Evolutionary conservation across 2,797 vertebrate genomes (phyloP).

Genomic region (Sternotherus odoratus): DNA sequence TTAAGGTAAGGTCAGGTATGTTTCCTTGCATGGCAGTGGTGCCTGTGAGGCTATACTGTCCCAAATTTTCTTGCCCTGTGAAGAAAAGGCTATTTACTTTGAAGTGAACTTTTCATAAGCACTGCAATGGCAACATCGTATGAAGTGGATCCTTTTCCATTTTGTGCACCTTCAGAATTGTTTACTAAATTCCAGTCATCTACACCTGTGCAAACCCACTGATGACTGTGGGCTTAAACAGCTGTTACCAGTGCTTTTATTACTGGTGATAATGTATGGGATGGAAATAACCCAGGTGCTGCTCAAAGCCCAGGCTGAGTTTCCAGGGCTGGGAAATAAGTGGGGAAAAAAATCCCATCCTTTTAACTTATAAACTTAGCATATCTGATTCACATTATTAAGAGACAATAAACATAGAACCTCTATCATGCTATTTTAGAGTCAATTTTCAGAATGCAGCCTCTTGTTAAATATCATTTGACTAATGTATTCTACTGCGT

Average conservation of each 20-base stretch:
- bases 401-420: not conserved
- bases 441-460: not conserved
- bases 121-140: rapidly evolving
- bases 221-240: rapidly evolving
- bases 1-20: conserved; percentile 26
- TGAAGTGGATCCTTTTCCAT: rapidly evolving
- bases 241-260: rapidly evolving
- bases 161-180: rapidly evolving
- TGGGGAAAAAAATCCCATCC: rapidly evolving
- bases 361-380: not conserved
- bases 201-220: not conserved
- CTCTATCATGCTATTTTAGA: not conserved
- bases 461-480: conserved; percentile 13
- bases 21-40: not conserved
- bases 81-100: not conserved
- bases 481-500: conserved; percentile 2
- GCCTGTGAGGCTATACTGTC: not conserved
- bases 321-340: not conserved
- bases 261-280: not conserved
- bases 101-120: not conserved
- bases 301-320: not conserved
- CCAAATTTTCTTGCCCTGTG: not conserved
- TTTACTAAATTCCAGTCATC: rapidly evolving
- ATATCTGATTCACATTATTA: not conserved
- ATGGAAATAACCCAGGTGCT: not conserved